These are phyloP conservation scores for Drosophila histrio DNA, from an alignment of 2,888 invertebrate genomes.

Conservation along the genomic window DNA sequence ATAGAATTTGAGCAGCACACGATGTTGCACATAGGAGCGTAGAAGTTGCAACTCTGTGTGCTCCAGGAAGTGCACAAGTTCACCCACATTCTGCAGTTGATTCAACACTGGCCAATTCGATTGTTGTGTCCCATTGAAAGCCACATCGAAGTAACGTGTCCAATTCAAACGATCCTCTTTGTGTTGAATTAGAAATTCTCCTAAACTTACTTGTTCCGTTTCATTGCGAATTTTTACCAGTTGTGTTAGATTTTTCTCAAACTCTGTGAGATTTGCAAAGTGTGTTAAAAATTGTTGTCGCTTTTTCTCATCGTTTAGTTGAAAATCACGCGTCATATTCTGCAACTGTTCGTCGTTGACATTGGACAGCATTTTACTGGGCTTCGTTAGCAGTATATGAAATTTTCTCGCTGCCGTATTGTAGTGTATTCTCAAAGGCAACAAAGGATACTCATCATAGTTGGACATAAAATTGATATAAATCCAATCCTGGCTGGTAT, in stretches of 20 bases:
- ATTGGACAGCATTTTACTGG: slow-evolving; percentile 43
- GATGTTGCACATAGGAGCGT: slow-evolving; percentile 70
- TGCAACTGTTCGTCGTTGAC: slow-evolving; percentile 49
- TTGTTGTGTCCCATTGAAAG: slow-evolving; percentile 75
- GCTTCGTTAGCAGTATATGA: slow-evolving; percentile 56
- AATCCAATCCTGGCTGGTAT: slow-evolving; percentile 71
- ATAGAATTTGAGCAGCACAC: slow-evolving; percentile 74
- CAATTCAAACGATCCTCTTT: slow-evolving; percentile 78
- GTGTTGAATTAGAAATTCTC: slow-evolving; percentile 65
- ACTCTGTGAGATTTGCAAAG: slow-evolving; percentile 59
- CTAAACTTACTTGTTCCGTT: slow-evolving; percentile 56
- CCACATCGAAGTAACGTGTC: slow-evolving; percentile 73
- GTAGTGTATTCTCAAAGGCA: slow-evolving; percentile 75
- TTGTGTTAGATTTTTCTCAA: slow-evolving; percentile 72
- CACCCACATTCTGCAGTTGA: slow-evolving; percentile 59
- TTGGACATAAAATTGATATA: slow-evolving; percentile 76
- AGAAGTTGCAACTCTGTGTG: slow-evolving; percentile 43
- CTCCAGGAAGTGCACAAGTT: slow-evolving; percentile 65
- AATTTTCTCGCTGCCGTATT: slow-evolving; percentile 66
- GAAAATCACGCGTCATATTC: slow-evolving; percentile 69
- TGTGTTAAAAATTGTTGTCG: slow-evolving; percentile 30
- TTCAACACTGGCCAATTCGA: slow-evolving; percentile 67
- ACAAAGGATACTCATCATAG: slow-evolving; percentile 69
- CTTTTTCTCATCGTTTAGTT: slow-evolving; percentile 42
- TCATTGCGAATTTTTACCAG: slow-evolving; percentile 49